Evolutionary conservation across 2,113 vertebrate genomes (phyloP).

Genomic region (Mesoclemmys tuberculata): DNA sequence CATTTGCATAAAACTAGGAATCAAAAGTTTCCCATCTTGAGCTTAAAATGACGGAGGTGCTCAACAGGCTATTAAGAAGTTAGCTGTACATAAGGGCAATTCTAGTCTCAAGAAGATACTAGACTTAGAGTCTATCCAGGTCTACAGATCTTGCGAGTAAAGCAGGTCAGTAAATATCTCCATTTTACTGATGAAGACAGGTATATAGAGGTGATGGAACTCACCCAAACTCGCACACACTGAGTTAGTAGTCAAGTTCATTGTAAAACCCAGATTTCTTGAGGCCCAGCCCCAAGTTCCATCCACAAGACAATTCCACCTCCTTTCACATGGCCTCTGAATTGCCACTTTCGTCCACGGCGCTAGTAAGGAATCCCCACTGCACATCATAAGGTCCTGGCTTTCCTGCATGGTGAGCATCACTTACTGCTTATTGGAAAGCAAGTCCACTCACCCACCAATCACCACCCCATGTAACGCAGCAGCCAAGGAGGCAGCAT

Average conservation of each 20-base stretch:
- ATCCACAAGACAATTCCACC: neutral
- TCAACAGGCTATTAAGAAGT: neutral
- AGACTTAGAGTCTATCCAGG: neutral
- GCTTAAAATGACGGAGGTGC: too few relatives aligned
- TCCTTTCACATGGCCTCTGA: neutral
- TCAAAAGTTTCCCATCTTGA: neutral
- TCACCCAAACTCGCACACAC: neutral
- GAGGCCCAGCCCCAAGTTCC: rapidly evolving
- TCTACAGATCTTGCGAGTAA: neutral
- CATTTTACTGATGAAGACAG: neutral
- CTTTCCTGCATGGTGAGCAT: neutral
- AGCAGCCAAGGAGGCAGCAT: neutral
- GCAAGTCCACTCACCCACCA: neutral
- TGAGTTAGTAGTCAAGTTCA: neutral
- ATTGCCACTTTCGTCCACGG: neutral
- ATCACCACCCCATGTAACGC: neutral
- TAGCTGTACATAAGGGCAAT: neutral
- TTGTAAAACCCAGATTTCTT: neutral
- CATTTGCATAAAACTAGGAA: neutral
- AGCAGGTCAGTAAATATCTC: neutral
- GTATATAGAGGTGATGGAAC: neutral
- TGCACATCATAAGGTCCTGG: neutral
- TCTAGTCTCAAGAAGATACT: neutral
- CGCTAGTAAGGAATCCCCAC: neutral
- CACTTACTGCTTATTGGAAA: neutral